Evolutionary conservation across 2,113 vertebrate species (phyloP), one percentile per base, ranked within the genome.

Genomic region (Platysteira castanea): DNA sequence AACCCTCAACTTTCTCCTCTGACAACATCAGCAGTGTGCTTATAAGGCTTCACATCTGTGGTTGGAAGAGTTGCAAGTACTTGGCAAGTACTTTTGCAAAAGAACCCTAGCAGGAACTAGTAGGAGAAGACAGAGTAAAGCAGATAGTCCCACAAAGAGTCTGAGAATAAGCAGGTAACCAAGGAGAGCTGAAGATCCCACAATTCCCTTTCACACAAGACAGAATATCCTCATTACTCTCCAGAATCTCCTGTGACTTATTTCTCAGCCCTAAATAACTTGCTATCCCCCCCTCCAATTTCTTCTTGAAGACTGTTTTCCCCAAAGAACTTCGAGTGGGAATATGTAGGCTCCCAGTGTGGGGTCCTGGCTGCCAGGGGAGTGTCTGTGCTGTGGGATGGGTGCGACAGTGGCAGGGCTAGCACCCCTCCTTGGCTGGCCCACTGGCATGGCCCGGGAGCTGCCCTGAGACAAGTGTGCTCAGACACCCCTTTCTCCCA

Each of bases 301-400:
- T 41, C 22, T 79, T 56, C 56, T 22, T 60, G 54, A 77, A 61
- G 31, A 49, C 21, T 22, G 4, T 19, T 37, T 61, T 77, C 37
- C 46, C n/a, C 19, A 13, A 16, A 57, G 13, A 47, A 13, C 23
- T 87, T 76, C 15, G 5, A 15, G 69, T 20, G 13, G 4, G 12
- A 84, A 54, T 0, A 5, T 27, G 16, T 61, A 67, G 60, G n/a
- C 9, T 70, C 15, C 37, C 19, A 14, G 41, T 6, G 4, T 3
- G 2, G 0, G 24, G 49, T 10, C 3, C 3, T 21, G 26, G 49
- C 64, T 85, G 69, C n/a, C 60, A 15, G n/a, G 42, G 31, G 13
- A 52, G 27, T 2, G 17, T 49, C 8, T 1, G 3, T 64, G 42
- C 69, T 19, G 28, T 2, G 4, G 39, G 23, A 30, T 0, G 18